Base-by-base conservation (phyloP, 1,140 invertebrate genomes). In the Linepithema humile region DNA sequence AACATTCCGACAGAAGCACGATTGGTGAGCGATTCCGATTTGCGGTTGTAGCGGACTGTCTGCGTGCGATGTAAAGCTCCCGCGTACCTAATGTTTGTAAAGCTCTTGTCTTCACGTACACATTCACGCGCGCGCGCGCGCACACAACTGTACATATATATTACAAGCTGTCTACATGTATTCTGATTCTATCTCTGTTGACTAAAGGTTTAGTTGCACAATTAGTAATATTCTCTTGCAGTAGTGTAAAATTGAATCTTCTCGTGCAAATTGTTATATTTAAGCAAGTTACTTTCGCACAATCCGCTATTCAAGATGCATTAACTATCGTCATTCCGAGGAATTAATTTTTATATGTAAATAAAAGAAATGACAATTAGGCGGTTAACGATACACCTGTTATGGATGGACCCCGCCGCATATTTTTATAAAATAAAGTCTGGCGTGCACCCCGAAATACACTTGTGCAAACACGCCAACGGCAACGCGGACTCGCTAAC, bases 1-100 rank as follows among this genome's bases (percentile, higher is more conserved):
- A 92, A 45, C 17, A 83, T 80, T 60, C 72, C 70, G 59, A 70
- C 43, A 10, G 35, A 77, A 10, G 62, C 40, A 15, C 17, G 1
- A 29, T 45, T 69, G 29, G 17, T 5, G n/a, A 59, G 40, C 29
- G 32, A 74, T 57, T 7, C 32, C 43, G 55, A 69, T 62, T 62
- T 17, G 38, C 29, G 55, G 48, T 32, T 23, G 43, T 17, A 17
- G 12, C n/a, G 40, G 23, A 50, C 55, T 60, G 23, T 40, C 38
- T 15, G 43, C 62, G 38, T 4, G 75, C 35, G 23, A 55, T 50
- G 32, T 53, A 29, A 55, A 78, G 57, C 62, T n/a, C 23, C 2
- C 40, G 32, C 50, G 32, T 55, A 50, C 35, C 32, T 17, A 4
- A 74, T 70, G 75, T 80, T 70, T 80, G 48, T 26, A 2, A 43